A percentile compares a stretch with the other conserved stretches of the same genome.
phyloP scores from a whole-genome alignment of 1,140 invertebrate genomes.

The Scaptomyza graminum region DNA sequence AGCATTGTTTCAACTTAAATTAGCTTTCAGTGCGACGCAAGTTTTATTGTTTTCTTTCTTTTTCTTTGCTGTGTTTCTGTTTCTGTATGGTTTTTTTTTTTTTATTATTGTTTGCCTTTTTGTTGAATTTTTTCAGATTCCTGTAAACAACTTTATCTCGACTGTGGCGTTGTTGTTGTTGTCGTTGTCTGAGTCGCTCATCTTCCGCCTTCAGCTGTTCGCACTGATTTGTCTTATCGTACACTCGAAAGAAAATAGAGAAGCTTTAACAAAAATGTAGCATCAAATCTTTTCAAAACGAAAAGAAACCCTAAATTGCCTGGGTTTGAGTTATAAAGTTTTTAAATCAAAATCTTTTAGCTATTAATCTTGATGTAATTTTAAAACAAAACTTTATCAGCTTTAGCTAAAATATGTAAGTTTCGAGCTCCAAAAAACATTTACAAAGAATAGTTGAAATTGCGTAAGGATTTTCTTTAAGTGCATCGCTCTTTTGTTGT shows the following conservation, averaged over 20 bases:
- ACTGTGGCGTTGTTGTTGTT: slow-evolving; percentile 3
- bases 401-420: background rate
- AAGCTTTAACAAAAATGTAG: slow-evolving; percentile 10
- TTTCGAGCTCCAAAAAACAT: too few species aligned
- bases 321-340: background rate
- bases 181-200: slow-evolving; percentile 42
- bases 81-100: slow-evolving; percentile 29
- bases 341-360: background rate
- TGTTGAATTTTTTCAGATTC: slow-evolving; percentile 51
- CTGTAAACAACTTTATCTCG: slow-evolving; percentile 80
- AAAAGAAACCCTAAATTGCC: too few species aligned
- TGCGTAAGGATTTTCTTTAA: background rate
- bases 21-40: slow-evolving; percentile 52
- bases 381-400: too few species aligned
- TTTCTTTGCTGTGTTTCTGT: background rate
- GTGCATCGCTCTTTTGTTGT: background rate
- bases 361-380: background rate
- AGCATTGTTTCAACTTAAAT: slow-evolving; percentile 74
- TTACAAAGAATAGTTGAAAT: background rate
- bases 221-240: slow-evolving; percentile 58
- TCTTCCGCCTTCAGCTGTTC: slow-evolving; percentile 63
- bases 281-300: background rate
- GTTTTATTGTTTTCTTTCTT: slow-evolving; percentile 36
- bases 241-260: background rate
- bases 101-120: slow-evolving; percentile 63